These are phyloP conservation scores for Lycaena phlaeas DNA, from an alignment of 2,888 invertebrate genomes.

Conservation along the genomic window DNA sequence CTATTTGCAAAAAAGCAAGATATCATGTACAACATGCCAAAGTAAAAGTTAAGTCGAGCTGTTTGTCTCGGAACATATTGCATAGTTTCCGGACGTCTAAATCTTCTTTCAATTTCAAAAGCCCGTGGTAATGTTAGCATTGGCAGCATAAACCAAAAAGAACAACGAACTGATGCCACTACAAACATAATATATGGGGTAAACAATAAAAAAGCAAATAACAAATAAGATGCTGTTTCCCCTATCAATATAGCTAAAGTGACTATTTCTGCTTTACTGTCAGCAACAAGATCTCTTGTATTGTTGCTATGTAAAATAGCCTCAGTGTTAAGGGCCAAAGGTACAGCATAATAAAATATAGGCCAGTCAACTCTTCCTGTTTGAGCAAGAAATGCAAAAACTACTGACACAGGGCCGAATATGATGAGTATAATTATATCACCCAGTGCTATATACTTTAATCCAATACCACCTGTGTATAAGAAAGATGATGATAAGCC, in stretches of 20 bases:
- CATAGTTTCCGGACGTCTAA: constrained; percentile 84
- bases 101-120: constrained; percentile 91
- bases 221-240: constrained; percentile 89
- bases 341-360: constrained; percentile 93
- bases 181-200: constrained; percentile 93
- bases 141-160: constrained; percentile 91
- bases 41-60: constrained; percentile 90
- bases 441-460: constrained; percentile 95
- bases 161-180: constrained; percentile 87
- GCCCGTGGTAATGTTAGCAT: constrained; percentile 89
- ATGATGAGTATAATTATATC: constrained; percentile 93
- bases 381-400: constrained; percentile 94
- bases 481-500: constrained; percentile 95
- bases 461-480: constrained; percentile 96
- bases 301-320: constrained; percentile 97
- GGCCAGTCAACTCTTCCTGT: constrained; percentile 93
- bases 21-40: constrained; percentile 91
- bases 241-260: constrained; percentile 96
- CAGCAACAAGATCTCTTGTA: constrained; percentile 91
- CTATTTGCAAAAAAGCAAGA: constrained; percentile 82
- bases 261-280: constrained; percentile 91
- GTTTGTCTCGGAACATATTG: constrained; percentile 89
- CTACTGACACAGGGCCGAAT: constrained; percentile 94
- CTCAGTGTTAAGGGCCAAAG: constrained; percentile 93
- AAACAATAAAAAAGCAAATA: constrained; percentile 92